Evolutionary conservation across 2,888 invertebrate genomes (phyloP).

Genomic region (Agrochola circellaris): DNA sequence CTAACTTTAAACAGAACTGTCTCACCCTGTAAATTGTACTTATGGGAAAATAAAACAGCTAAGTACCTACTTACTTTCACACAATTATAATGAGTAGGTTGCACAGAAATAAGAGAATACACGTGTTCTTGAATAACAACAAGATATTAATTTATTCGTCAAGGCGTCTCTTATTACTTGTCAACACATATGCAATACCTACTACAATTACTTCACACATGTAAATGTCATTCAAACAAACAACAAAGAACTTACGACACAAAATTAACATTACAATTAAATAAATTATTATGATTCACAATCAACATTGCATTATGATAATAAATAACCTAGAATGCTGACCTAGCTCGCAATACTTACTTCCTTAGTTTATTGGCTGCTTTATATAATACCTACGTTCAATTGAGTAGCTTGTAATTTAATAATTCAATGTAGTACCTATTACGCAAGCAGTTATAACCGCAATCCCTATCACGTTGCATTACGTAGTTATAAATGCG

Average conservation of each 20-base stretch:
- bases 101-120: background rate
- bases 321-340: slow-evolving; percentile 60
- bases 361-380: slow-evolving; percentile 52
- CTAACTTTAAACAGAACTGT: background rate
- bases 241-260: slow-evolving; percentile 50
- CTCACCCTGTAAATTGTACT: background rate
- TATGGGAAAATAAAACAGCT: background rate
- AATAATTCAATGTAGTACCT: slow-evolving; percentile 56
- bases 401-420: slow-evolving; percentile 58
- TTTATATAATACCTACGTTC: slow-evolving; percentile 56
- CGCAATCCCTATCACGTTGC: slow-evolving; percentile 60
- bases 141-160: slow-evolving; percentile 21
- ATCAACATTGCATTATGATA: slow-evolving; percentile 42
- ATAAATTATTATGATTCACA: slow-evolving; percentile 54
- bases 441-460: slow-evolving; percentile 58
- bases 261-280: slow-evolving; percentile 53
- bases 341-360: slow-evolving; percentile 51
- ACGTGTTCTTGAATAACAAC: slow-evolving; percentile 6
- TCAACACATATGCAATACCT: slow-evolving; percentile 7
- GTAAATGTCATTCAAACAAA: slow-evolving; percentile 20
- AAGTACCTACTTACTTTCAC: background rate
- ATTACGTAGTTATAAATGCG: slow-evolving; percentile 54
- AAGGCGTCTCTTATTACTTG: slow-evolving; percentile 15
- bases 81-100: background rate
- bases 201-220: slow-evolving; percentile 20